phyloP scores from a whole-genome alignment of 2,113 vertebrate genomes.

The Proteles cristata region DNA sequence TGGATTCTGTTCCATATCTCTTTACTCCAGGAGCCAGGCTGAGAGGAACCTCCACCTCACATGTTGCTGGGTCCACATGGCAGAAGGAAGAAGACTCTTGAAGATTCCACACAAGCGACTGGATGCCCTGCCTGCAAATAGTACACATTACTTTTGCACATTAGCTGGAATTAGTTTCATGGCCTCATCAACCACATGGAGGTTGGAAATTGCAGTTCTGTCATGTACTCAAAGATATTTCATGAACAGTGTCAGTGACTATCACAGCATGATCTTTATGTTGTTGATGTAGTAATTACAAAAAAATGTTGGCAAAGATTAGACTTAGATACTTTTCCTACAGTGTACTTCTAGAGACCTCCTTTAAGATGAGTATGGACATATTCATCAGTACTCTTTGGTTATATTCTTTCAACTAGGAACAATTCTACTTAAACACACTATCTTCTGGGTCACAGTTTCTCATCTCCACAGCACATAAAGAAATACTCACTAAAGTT shows the following conservation, averaged over 20 bases:
- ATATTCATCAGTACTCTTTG: not conserved
- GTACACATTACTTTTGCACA: not conserved
- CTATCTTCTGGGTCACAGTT: not conserved
- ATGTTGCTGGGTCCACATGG: not conserved
- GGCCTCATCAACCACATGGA: not conserved
- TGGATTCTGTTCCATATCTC: not conserved
- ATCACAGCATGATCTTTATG: not conserved
- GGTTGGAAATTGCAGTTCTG: conserved; percentile 1
- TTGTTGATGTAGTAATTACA: not conserved
- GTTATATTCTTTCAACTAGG: not conserved
- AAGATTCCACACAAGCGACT: not conserved
- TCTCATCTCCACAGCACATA: not conserved
- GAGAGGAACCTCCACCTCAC: not conserved
- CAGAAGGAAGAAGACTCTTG: not conserved
- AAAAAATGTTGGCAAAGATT: not conserved
- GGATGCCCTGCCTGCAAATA: not conserved
- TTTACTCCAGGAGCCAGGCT: not conserved
- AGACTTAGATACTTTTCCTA: not conserved
- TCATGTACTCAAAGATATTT: not conserved
- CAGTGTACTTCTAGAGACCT: not conserved
- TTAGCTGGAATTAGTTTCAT: conserved; percentile 25
- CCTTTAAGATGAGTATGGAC: not conserved
- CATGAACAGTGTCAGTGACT: not conserved
- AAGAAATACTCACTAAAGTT: conserved; percentile 7
- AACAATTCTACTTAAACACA: not conserved